phyloP scores from a whole-genome alignment of 2,797 vertebrate species.

The Cirrhinus molitorella region DNA sequence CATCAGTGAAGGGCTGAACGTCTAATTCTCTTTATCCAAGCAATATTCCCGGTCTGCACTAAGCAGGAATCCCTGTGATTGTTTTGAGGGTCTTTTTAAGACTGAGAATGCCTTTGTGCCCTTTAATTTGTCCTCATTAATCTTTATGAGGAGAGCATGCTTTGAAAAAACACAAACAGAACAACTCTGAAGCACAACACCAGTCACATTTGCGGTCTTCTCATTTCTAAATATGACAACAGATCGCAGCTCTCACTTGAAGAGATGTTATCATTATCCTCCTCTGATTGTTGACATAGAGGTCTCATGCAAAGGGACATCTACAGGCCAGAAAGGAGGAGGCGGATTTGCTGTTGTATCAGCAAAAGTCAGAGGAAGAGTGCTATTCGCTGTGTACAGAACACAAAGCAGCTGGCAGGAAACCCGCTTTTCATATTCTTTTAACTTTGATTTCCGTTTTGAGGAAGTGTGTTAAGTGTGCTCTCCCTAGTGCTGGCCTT shows the following conservation, averaged over 20 bases:
- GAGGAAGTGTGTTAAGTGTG: conserved; percentile 66
- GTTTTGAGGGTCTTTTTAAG: conserved; percentile 44
- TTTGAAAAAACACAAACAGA: background rate
- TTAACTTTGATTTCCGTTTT: conserved; percentile 83
- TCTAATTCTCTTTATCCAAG: conserved; percentile 55
- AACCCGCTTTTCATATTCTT: conserved; percentile 79
- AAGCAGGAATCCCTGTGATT: conserved; percentile 50
- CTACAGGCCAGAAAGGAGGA: conserved; percentile 77
- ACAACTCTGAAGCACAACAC: conserved; percentile 1
- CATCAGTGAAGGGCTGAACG: conserved; percentile 24
- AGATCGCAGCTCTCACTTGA: conserved; percentile 14
- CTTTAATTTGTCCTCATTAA: conserved; percentile 50
- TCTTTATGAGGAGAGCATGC: conserved; percentile 42
- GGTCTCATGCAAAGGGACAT: conserved; percentile 64
- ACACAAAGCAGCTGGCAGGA: conserved; percentile 85
- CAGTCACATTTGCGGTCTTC: conserved; percentile 26
- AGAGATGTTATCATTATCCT: conserved; percentile 15
- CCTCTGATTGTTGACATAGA: conserved; percentile 47
- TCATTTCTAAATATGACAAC: conserved; percentile 44
- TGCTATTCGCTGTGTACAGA: conserved; percentile 78
- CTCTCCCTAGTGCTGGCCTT: conserved; percentile 45
- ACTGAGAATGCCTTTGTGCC: conserved; percentile 65
- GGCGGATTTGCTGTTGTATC: conserved; percentile 78
- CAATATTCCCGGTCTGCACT: conserved; percentile 50
- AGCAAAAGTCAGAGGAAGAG: conserved; percentile 82